These are phyloP conservation scores for Cantharis flavilabris DNA, from an alignment of 2,888 invertebrate species.

Conservation along the genomic window DNA sequence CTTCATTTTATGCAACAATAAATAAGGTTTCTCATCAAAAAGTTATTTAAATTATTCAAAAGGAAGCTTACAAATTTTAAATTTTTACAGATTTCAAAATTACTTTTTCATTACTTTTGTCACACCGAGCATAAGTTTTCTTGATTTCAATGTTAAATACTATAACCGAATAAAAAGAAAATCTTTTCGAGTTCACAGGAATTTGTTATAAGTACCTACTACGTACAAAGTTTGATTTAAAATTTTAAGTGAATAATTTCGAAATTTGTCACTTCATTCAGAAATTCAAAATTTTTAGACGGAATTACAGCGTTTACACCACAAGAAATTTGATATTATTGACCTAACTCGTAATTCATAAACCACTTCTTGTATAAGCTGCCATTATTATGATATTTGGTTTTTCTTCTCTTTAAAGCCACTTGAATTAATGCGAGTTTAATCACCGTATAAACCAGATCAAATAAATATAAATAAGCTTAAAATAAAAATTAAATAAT, in stretches of 20 bases:
- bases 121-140: neutral
- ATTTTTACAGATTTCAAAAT: neutral
- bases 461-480: no score
- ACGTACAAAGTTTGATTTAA: neutral
- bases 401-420: no score
- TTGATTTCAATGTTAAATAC: neutral
- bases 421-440: no score
- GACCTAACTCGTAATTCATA: no score
- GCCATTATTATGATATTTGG: no score
- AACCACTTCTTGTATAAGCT: no score
- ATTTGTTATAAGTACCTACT: neutral
- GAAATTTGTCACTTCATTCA: no score
- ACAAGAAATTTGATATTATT: no score
- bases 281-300: no score
- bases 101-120: neutral
- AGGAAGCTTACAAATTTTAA: neutral
- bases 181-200: neutral
- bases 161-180: neutral
- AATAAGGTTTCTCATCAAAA: neutral
- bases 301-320: no score
- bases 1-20: neutral
- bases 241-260: neutral
- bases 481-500: no score
- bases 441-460: no score
- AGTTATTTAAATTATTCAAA: neutral